These are phyloP conservation scores for Leucoma salicis DNA, from an alignment of 2,888 invertebrate genomes.

Conservation along the genomic window DNA sequence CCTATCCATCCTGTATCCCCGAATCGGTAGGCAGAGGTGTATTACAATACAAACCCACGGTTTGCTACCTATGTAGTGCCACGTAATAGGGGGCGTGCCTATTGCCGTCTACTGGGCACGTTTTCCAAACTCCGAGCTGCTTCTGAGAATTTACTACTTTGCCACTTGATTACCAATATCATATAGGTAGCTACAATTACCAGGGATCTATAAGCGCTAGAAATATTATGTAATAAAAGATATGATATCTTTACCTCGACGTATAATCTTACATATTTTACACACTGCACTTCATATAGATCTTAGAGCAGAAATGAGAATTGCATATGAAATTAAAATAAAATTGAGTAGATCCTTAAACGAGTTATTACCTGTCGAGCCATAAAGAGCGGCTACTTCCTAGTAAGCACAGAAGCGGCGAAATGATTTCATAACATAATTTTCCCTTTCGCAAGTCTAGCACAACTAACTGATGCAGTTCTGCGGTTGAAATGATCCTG, in stretches of 20 bases:
- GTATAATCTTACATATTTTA: constrained; percentile 5
- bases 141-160: too few relatives aligned
- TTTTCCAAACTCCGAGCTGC: too few relatives aligned
- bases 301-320: constrained; percentile 20
- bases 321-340: constrained; percentile 48
- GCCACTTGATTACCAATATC: too few relatives aligned
- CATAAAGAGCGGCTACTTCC: constrained; percentile 57
- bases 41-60: too few relatives aligned
- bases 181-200: background rate
- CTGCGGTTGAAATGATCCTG: constrained; percentile 44
- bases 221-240: background rate
- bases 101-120: too few relatives aligned
- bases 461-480: constrained; percentile 11
- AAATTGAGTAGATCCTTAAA: constrained; percentile 51
- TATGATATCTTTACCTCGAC: constrained; percentile 22
- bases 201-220: background rate
- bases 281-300: constrained; percentile 19
- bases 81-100: too few relatives aligned
- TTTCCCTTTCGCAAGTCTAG: constrained; percentile 65
- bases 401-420: constrained; percentile 58
- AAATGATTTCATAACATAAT: constrained; percentile 72
- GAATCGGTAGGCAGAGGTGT: too few relatives aligned
- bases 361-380: constrained; percentile 56
- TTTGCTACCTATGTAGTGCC: too few relatives aligned
- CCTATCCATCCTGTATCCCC: too few relatives aligned